Evolutionary conservation across 2,888 invertebrate genomes (phyloP).

Genomic region (Napeogenes inachia): DNA sequence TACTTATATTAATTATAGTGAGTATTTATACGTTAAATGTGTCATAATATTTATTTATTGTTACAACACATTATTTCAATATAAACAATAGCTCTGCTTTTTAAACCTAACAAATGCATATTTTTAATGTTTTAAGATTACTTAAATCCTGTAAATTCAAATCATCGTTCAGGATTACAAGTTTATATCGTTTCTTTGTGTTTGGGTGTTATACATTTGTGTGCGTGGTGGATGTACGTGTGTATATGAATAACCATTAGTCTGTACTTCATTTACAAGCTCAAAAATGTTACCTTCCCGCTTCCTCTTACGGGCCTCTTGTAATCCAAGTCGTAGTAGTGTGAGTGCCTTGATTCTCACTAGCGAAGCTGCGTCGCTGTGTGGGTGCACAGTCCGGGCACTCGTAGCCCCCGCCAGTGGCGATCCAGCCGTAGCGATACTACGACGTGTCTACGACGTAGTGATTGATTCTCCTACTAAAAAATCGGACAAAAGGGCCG

Average conservation of each 20-base stretch:
- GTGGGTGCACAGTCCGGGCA: slow-evolving; percentile 68
- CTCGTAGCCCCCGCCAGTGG: slow-evolving; percentile 74
- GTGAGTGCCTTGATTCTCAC: slow-evolving; percentile 49
- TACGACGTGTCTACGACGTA: slow-evolving; percentile 69
- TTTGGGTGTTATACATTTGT: slow-evolving; percentile 42
- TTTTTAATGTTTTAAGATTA: slow-evolving; percentile 45
- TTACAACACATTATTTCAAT: neutral
- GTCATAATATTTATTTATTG: neutral
- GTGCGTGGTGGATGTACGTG: slow-evolving; percentile 52
- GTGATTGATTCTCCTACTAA: slow-evolving; percentile 44
- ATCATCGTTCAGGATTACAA: slow-evolving; percentile 74
- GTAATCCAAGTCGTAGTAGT: slow-evolving; percentile 45
- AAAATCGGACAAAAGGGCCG: slow-evolving; percentile 47
- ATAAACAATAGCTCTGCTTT: neutral
- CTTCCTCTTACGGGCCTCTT: slow-evolving; percentile 58
- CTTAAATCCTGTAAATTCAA: slow-evolving; percentile 68
- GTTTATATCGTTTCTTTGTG: slow-evolving; percentile 69
- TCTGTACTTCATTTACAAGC: slow-evolving; percentile 71
- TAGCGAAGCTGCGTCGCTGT: slow-evolving; percentile 51
- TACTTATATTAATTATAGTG: too few species aligned
- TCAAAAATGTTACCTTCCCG: slow-evolving; percentile 70
- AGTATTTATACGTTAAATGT: too few species aligned
- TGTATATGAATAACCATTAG: slow-evolving; percentile 64
- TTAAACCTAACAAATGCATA: slow-evolving; percentile 14
- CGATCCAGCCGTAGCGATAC: slow-evolving; percentile 62